Conservation (phyloP, 2,113 vertebrate genomes). For the Accipiter cooperii region DNA sequence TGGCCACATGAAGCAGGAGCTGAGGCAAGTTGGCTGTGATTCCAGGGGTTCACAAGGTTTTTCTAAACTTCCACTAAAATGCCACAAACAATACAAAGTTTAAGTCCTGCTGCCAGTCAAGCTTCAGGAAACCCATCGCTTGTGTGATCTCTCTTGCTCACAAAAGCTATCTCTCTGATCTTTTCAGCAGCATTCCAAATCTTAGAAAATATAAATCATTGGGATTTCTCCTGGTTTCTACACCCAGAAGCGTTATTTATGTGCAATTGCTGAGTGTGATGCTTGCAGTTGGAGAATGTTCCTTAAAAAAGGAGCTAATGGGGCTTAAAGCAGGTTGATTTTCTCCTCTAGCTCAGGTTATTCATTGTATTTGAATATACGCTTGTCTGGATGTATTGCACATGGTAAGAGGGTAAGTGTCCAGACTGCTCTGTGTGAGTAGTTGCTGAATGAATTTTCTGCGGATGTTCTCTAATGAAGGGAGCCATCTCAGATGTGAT, state of each 20-base stretch:
- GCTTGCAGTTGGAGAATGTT: background rate
- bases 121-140: background rate
- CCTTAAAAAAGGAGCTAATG: background rate
- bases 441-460: background rate
- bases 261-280: background rate
- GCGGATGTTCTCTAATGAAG: accelerated
- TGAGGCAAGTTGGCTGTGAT: background rate
- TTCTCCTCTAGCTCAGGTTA: background rate
- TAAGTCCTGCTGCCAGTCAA: background rate
- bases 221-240: background rate
- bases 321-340: background rate
- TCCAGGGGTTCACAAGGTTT: background rate
- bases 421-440: background rate
- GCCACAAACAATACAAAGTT: background rate
- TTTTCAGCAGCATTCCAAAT: background rate
- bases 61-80: background rate
- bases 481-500: background rate
- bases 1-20: background rate
- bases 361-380: background rate
- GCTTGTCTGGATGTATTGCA: background rate
- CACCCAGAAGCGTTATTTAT: background rate
- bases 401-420: background rate
- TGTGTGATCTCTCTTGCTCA: background rate
- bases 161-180: background rate
- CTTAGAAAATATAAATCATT: background rate